Percentiles rank a stretch among this genome's conserved stretches.
Conservation (phyloP, 1,140 invertebrate genomes). For the Lepidostoma basale region DNA sequence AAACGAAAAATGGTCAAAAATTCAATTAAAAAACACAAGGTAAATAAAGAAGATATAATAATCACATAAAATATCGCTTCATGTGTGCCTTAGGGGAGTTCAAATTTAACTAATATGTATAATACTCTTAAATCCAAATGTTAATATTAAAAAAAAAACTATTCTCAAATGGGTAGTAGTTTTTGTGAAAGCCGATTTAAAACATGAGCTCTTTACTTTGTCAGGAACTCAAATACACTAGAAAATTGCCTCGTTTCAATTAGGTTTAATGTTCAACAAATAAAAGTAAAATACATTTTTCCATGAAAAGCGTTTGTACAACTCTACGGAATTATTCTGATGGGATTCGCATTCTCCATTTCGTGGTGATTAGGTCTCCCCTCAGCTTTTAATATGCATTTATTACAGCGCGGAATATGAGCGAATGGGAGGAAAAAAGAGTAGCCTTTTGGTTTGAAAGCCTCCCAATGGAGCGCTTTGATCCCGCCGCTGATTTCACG, state of each 20-base stretch:
- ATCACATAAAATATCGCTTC: too few relatives aligned
- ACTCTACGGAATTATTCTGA: conserved; percentile 8
- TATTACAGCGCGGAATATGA: conserved; percentile 29
- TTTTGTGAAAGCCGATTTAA: too few relatives aligned
- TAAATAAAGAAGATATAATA: too few relatives aligned
- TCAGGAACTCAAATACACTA: too few relatives aligned
- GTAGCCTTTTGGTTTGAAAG: conserved; percentile 25
- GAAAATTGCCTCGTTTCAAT: not conserved
- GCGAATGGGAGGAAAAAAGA: conserved; percentile 10
- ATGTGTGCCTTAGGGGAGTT: too few relatives aligned
- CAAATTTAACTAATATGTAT: too few relatives aligned
- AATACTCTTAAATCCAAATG: too few relatives aligned
- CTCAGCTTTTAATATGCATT: conserved; percentile 24
- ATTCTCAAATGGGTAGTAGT: too few relatives aligned
- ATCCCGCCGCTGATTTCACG: conserved; percentile 27
- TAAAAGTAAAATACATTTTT: conserved; percentile 10
- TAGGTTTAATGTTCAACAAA: not conserved
- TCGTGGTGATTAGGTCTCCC: conserved; percentile 26
- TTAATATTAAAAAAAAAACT: too few relatives aligned
- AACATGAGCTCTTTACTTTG: not conserved
- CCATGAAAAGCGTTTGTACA: conserved; percentile 11
- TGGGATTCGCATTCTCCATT: conserved; percentile 20
- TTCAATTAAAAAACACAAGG: too few relatives aligned
- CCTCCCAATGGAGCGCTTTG: conserved; percentile 26
- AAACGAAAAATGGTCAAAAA: too few relatives aligned